phyloP scores from a whole-genome alignment of 2,113 vertebrate species.

The Conger conger region DNA sequence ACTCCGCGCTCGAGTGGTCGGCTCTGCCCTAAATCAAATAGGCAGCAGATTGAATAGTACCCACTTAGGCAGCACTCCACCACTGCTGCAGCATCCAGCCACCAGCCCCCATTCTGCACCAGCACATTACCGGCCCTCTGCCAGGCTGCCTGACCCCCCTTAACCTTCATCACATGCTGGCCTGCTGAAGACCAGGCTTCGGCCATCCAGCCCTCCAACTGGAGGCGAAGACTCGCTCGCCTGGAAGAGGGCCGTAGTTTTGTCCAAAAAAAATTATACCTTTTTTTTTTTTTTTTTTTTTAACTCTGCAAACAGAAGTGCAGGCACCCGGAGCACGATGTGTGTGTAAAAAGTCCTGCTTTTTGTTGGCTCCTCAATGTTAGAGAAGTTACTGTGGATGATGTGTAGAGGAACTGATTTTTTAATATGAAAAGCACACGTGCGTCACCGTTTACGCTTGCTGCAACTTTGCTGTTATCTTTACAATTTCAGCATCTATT shows the following conservation, averaged over 20 bases:
- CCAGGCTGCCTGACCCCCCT: not conserved
- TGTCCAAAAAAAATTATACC: no score
- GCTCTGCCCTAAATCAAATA: slow-evolving; percentile 75
- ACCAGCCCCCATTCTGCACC: slow-evolving; percentile 14
- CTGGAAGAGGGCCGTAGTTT: not conserved
- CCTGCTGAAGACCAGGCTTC: not conserved
- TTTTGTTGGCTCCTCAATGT: no score
- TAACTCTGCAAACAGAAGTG: no score
- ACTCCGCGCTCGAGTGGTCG: slow-evolving; percentile 69
- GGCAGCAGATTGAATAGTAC: slow-evolving; percentile 82
- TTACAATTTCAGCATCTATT: no score
- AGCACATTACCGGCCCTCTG: not conserved
- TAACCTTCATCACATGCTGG: not conserved
- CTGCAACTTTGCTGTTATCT: no score
- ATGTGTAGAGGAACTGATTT: no score
- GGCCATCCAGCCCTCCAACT: not conserved
- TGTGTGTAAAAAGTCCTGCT: no score
- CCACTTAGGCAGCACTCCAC: slow-evolving; percentile 74
- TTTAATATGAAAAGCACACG: no score
- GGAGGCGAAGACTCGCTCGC: not conserved
- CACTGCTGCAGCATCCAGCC: slow-evolving; percentile 44
- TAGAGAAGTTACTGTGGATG: no score
- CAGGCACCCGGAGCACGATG: no score
- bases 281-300: no score
- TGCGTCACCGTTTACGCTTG: no score